Conservation (phyloP, 2,113 vertebrate species). For the Dendrocopos noguchii region DNA sequence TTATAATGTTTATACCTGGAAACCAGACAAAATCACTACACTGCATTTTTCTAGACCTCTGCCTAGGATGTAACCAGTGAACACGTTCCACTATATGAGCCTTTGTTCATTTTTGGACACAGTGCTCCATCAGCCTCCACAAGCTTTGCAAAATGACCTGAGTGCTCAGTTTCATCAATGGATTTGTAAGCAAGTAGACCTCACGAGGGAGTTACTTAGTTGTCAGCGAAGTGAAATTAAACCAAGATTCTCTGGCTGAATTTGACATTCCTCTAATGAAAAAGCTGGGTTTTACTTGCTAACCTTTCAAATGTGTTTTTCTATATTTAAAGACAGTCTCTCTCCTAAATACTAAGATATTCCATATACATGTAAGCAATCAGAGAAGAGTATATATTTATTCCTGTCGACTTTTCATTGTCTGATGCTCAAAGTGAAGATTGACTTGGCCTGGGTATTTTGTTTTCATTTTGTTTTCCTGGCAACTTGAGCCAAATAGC, state of each 20-base stretch:
- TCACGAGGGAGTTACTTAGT: rapidly evolving
- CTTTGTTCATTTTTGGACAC: not conserved
- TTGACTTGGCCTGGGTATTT: not conserved
- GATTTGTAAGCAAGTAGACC: not conserved
- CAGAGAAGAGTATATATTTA: not conserved
- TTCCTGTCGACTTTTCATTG: not conserved
- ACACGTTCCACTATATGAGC: rapidly evolving
- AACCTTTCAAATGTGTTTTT: not conserved
- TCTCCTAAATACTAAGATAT: not conserved
- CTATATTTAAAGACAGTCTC: not conserved
- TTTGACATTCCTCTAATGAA: not conserved
- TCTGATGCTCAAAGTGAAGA: not conserved
- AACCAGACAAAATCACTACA: not conserved
- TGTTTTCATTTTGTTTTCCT: not conserved
- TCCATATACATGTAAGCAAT: not conserved
- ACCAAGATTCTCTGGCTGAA: not conserved
- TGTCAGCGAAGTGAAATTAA: not conserved
- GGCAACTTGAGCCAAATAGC: not conserved
- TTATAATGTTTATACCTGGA: not conserved
- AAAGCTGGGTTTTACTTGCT: not conserved
- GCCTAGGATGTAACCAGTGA: not conserved
- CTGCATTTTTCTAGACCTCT: not conserved
- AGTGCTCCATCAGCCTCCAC: not conserved
- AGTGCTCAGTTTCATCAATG: not conserved
- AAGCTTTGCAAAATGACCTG: not conserved